Evolutionary conservation across 92 coral and sea anemone species (phyloP), one percentile per base, ranked within the genome.

Genomic region (Pocillopora meandrina): DNA sequence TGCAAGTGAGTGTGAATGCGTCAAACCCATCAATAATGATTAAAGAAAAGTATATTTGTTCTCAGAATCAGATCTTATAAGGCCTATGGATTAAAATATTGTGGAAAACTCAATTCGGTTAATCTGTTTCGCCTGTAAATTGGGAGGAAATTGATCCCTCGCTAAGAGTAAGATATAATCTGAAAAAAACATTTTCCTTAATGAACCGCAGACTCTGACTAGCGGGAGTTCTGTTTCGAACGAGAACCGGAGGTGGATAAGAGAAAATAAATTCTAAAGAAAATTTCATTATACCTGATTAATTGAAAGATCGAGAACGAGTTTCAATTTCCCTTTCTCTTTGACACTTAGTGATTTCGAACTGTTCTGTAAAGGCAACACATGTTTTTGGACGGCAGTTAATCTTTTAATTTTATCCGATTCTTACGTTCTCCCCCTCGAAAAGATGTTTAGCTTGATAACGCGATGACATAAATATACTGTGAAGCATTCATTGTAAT

Each of bases 111-210:
- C 31, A 59, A 80, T 80, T 55, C 61, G 55, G 35, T 47, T 67
- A 52, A 68, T 79, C 56, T 16, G 83, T 78, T 23, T 65, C 47
- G 15, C 83, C 67, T 23, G 65, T 74, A 80, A 80, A 80, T 68
- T 68, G 74, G 56, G 67, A 16, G 58, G 31, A 58, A 58, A 80
- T 67, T 80, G 56, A 80, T 80, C 76, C 84, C 34, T 16, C 56
- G 31, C 61, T 65, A 52, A 79, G 56, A 78, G 47, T 47, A 14
- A 78, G 31, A 61, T 31, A 55, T 16, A 9, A 36, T 49, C 9
- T 66, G 2, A 7, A 17, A n/a, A 79, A 79, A 59, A 63, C 62
- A 12, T 80, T 68, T 23, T 31, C 26, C 68, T 57, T 71, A 70
- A 60, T 58, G 60, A 81, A 81, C 77, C 85, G 63, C 85, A 58